Percentiles rank a stretch among this genome's conserved stretches.
Evolutionary conservation across 2,888 invertebrate species (phyloP).

Genomic region (Xestoiulus laeticollis): DNA sequence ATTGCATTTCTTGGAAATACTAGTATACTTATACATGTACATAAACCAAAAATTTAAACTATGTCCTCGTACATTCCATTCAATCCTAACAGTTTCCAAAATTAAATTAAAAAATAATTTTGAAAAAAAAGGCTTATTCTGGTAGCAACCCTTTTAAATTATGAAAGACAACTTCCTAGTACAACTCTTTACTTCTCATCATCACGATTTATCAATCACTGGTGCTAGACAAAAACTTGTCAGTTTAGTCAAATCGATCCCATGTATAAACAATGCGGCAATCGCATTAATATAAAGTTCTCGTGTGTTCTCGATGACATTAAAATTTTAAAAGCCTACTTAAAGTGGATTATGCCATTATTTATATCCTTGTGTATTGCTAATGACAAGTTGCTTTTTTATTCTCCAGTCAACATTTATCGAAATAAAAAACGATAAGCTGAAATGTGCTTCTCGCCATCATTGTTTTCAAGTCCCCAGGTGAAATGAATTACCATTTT

Average conservation of each 20-base stretch:
- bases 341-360: slow-evolving; percentile 13
- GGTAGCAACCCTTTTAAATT: too few relatives aligned
- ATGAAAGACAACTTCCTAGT: too few relatives aligned
- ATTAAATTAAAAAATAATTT: too few relatives aligned
- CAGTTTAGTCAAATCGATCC: slow-evolving; percentile 1
- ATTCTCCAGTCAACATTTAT: not conserved
- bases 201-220: not conserved
- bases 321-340: not conserved
- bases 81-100: too few relatives aligned
- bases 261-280: not conserved
- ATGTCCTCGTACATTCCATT: too few relatives aligned
- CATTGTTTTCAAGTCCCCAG: not conserved
- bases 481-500: slow-evolving; percentile 37
- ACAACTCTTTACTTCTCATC: not conserved
- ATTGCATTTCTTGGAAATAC: too few relatives aligned
- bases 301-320: not conserved
- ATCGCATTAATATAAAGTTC: slow-evolving; percentile 15
- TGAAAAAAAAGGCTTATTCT: too few relatives aligned
- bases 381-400: not conserved
- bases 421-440: not conserved
- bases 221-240: not conserved
- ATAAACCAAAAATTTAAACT: too few relatives aligned
- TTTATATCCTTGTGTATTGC: not conserved
- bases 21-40: too few relatives aligned
- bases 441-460: not conserved